These are phyloP conservation scores for Clangula hyemalis DNA, from an alignment of 2,797 vertebrate genomes.

Conservation along the genomic window DNA sequence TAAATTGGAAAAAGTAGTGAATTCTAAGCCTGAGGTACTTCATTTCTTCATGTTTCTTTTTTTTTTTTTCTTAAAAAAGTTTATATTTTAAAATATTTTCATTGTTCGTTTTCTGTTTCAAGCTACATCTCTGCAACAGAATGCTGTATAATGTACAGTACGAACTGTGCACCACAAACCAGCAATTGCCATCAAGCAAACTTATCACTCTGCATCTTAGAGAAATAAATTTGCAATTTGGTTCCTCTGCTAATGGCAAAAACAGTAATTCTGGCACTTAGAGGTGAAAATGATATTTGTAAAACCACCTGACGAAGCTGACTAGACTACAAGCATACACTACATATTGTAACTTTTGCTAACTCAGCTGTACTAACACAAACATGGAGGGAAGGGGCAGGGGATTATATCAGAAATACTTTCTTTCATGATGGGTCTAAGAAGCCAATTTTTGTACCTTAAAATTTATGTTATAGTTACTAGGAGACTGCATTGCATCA, in stretches of 20 bases:
- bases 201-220: background rate
- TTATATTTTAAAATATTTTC: background rate
- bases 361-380: background rate
- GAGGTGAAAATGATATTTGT: background rate
- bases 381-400: background rate
- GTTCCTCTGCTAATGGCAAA: background rate
- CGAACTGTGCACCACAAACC: background rate
- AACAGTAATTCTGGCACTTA: fast-evolving
- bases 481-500: background rate
- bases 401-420: background rate
- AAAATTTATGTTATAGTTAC: background rate
- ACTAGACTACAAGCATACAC: too few relatives aligned
- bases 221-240: background rate
- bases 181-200: background rate
- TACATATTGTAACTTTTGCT: background rate
- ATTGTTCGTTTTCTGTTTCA: background rate
- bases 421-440: background rate
- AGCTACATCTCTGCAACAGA: background rate
- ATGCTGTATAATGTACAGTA: background rate
- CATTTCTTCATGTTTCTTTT: background rate
- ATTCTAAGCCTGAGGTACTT: background rate
- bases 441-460: background rate
- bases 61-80: background rate
- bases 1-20: background rate
- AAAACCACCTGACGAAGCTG: background rate